These are phyloP conservation scores for Petromus typicus DNA, from an alignment of 2,113 vertebrate species.

Conservation along the genomic window DNA sequence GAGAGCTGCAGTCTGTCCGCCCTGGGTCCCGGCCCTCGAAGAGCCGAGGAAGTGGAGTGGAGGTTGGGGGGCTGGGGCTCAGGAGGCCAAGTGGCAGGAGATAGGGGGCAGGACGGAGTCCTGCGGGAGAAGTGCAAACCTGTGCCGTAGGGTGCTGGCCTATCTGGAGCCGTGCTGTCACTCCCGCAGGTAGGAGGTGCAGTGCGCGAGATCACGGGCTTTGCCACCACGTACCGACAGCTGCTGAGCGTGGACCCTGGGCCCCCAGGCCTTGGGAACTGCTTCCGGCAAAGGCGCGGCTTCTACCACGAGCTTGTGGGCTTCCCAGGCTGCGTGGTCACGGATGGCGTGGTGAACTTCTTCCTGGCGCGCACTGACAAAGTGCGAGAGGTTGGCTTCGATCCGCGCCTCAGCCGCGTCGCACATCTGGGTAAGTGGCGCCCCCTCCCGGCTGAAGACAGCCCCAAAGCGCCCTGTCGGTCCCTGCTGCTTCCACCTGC, in stretches of 20 bases:
- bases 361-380: conserved; percentile 94
- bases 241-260: conserved; percentile 90
- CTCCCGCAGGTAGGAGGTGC: conserved; percentile 92
- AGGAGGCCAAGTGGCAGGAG: background rate
- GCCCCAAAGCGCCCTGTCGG: rapidly evolving
- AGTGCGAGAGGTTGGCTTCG: conserved; percentile 92
- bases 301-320: conserved; percentile 91
- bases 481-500: background rate
- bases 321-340: conserved; percentile 93
- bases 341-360: conserved; percentile 95
- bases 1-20: background rate
- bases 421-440: conserved; percentile 91
- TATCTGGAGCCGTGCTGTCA: background rate
- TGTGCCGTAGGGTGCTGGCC: background rate
- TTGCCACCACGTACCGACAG: conserved; percentile 91
- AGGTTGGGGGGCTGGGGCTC: background rate
- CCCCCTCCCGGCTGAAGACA: background rate
- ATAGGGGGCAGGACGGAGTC: rapidly evolving
- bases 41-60: background rate
- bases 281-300: conserved; percentile 88
- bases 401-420: conserved; percentile 89
- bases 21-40: background rate
- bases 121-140: background rate
- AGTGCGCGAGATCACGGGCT: conserved; percentile 93
- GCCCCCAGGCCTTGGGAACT: conserved; percentile 89